phyloP scores from a whole-genome alignment of 2,113 vertebrate genomes.

The Tiliqua scincoides region DNA sequence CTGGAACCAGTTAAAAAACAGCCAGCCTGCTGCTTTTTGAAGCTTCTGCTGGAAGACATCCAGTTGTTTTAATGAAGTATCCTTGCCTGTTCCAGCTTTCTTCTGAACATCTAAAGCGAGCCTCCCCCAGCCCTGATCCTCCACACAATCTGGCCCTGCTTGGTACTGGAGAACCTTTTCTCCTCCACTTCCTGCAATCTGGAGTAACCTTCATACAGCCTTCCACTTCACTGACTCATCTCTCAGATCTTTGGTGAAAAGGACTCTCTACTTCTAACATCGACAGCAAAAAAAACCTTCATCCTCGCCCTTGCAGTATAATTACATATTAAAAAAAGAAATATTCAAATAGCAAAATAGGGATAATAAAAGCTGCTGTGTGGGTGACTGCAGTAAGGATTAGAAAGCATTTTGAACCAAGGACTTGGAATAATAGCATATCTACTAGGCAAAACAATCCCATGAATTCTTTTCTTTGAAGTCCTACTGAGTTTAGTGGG shows the following conservation, averaged over 20 bases:
- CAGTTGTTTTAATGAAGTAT: not conserved
- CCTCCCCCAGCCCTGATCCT: not conserved
- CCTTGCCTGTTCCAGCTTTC: not conserved
- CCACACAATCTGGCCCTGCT: not conserved
- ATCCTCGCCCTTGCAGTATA: not conserved
- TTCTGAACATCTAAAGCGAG: not conserved
- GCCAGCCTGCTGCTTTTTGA: not conserved
- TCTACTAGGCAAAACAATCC: not conserved
- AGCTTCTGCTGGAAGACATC: not conserved
- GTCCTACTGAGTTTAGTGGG: not conserved
- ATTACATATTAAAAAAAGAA: not conserved
- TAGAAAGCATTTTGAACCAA: not conserved
- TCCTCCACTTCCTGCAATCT: not conserved
- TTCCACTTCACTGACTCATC: constrained; percentile 1
- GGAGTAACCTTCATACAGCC: not conserved
- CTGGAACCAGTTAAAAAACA: not conserved
- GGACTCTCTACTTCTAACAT: not conserved
- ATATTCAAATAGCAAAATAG: not conserved
- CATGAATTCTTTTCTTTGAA: not conserved
- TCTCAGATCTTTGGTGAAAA: not conserved
- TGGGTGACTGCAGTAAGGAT: not conserved
- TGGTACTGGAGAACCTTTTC: not conserved
- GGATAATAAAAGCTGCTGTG: not conserved
- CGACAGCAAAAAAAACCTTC: not conserved
- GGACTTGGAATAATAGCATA: not conserved